Percentiles rank a stretch among this genome's conserved stretches.
Conservation (phyloP, 2,888 invertebrate genomes). For the Julus scanicus region DNA sequence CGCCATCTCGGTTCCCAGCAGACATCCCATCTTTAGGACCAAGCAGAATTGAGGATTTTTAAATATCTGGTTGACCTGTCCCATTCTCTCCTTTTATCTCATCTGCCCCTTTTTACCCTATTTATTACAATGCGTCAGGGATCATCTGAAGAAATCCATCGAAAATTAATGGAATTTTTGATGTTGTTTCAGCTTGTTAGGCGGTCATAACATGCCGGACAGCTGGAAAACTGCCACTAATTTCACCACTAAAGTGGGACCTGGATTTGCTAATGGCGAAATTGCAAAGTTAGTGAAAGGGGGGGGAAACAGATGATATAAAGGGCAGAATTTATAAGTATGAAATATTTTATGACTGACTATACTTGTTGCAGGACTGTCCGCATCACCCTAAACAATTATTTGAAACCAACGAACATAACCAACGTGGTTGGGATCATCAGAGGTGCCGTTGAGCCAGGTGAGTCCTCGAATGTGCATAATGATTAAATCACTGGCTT, state of each 20-base stretch:
- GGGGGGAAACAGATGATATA: no score
- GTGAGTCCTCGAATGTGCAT: constrained; percentile 53
- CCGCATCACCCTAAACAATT: constrained; percentile 44
- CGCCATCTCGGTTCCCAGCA: no score
- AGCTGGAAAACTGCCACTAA: constrained; percentile 59
- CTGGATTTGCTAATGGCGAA: constrained; percentile 61
- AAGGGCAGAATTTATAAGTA: no score
- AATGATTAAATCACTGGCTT: no score
- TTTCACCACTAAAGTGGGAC: constrained; percentile 66
- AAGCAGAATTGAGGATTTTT: no score
- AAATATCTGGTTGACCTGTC: background rate
- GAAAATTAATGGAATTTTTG: background rate
- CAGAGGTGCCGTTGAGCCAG: constrained; percentile 63
- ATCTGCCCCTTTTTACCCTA: no score
- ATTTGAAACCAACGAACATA: constrained; percentile 57
- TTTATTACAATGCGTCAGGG: no score
- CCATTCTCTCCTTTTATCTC: constrained; percentile 46
- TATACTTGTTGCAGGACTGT: constrained; percentile 48
- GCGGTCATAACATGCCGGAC: background rate
- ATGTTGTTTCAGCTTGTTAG: background rate
- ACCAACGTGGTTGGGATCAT: constrained; percentile 66
- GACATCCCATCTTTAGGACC: no score
- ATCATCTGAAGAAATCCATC: no score
- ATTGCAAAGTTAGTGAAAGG: constrained; percentile 43
- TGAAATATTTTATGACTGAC: no score